Base-by-base conservation (phyloP, 2,797 vertebrate genomes). In the Hippoglossus hippoglossus region DNA sequence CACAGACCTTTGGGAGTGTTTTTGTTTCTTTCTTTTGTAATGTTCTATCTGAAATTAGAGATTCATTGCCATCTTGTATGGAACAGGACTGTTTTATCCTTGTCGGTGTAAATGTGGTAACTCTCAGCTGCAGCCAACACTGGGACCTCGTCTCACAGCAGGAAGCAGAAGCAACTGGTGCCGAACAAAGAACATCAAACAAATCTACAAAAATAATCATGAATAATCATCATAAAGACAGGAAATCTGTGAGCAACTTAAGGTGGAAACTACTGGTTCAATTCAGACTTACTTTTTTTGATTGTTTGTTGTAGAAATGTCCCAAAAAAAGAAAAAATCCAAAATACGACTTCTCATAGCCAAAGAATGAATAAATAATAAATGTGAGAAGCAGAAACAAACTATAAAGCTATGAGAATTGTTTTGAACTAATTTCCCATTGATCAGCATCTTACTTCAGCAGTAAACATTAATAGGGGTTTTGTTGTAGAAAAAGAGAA, bases 101-200 rank as follows among this genome's bases (percentile, higher is more conserved):
- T 73, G 61, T 81, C 80, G 47, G 63, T 78, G 76, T 82, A 71
- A 75, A 86, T 85, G 25, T 65, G 18, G 63, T 69, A 25, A 66
- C 52, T 73, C 70, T 59, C 67, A 67, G 57, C 10, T n/a, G 70
- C 9, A 51, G 68, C 71, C 73, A 79, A 66, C 52, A 53, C 36
- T 51, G 71, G 74, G 70, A 76, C 75, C 15, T 34, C 61, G 71
- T 70, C 15, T 80, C 84, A 76, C 84, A 84, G 77, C 79, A 71
- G 70, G 83, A 76, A 50, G 79, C 24, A 52, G 79, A 80, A 80
- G 64, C 78, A 85, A 72, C 81, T 84, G 71, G 57, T 7, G 52
- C 59, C 63, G 67, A 85, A 82, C 63, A 72, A 60, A 78, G 69
- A 22, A 76, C 58, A 88, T 86, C 69, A 92, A 87, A 90, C 75